Base-by-base conservation (phyloP, 2,113 vertebrate genomes). In the Zapus hudsonius region DNA sequence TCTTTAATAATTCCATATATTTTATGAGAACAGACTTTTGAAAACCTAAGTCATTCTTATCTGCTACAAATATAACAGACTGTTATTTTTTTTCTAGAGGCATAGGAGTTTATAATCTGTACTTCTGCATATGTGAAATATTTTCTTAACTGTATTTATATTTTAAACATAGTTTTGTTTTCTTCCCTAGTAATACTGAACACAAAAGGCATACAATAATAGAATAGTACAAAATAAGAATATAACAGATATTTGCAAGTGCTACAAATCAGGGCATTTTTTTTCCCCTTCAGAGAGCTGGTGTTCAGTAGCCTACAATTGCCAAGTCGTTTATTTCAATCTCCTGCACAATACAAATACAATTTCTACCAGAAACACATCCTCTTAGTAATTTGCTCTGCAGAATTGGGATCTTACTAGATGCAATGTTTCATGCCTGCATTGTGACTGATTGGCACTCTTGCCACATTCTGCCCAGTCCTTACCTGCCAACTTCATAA, bases 301-400 rank as follows among this genome's bases (percentile, higher is more conserved):
- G 1, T 83, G 25, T 42, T 64, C 86, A 86, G 44, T 38, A 92
- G 33, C 36, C 17, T 70, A 36, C 2, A 7, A 44, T 36, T 44
- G 6, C 66, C 33, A 36, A 75, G 66, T 42, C n/a, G 11, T 59
- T 33, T 67, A 66, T 93, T 87, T 79, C 66, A 92, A 76, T 93
- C 40, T 87, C 27, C 29, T 73, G 73, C 40, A 84, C n/a, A 91
- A 81, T 87, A 40, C 22, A 87, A 91, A 89, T 74, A 75, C 36
- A 93, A 20, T 91, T 94, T 91, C 55, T 89, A 76, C 76, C 52
- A 87, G 69, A 94, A 73, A 27, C 47, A 69, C 67, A 87, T 93
- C 67, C 52, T 92, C 25, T 85, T 52, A 55, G 57, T 67, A 70
- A 91, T 90, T 94, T 75, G 76, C 57, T 81, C n/a, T 81, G 59